phyloP scores from a whole-genome alignment of 2,888 invertebrate species.

The Drosophila meridionalis region DNA sequence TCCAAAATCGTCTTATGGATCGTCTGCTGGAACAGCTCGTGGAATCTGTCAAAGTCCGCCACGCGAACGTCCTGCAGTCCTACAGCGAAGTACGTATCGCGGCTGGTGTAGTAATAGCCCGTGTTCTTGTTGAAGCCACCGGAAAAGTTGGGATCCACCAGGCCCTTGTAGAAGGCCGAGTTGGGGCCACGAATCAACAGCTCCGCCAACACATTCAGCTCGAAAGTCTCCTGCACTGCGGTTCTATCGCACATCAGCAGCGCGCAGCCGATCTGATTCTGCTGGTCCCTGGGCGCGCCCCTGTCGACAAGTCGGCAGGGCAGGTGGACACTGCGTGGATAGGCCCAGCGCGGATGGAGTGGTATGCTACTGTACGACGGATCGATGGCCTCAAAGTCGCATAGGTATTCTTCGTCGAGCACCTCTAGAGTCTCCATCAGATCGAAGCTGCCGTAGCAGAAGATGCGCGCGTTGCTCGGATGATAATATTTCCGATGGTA shows the following conservation, averaged over 20 bases:
- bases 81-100: constrained; percentile 93
- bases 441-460: constrained; percentile 95
- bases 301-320: constrained; percentile 92
- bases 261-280: constrained; percentile 93
- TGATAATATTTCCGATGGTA: constrained; percentile 96
- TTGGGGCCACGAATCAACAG: constrained; percentile 95
- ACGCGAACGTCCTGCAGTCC: constrained; percentile 93
- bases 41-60: constrained; percentile 90
- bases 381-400: constrained; percentile 87
- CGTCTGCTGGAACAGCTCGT: constrained; percentile 90
- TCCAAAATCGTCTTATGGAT: constrained; percentile 89
- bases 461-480: constrained; percentile 95
- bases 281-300: constrained; percentile 91
- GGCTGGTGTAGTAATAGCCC: constrained; percentile 88
- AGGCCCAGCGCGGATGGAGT: constrained; percentile 90
- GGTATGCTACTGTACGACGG: constrained; percentile 89
- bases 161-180: constrained; percentile 94
- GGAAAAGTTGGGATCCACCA: constrained; percentile 95
- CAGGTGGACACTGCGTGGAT: constrained; percentile 87
- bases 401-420: constrained; percentile 90
- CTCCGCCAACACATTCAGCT: constrained; percentile 91
- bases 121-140: constrained; percentile 93
- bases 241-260: constrained; percentile 93
- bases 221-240: constrained; percentile 91
- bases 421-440: constrained; percentile 91